Evolutionary conservation across 2,113 vertebrate species (phyloP).

Genomic region (Phocoena sinus): DNA sequence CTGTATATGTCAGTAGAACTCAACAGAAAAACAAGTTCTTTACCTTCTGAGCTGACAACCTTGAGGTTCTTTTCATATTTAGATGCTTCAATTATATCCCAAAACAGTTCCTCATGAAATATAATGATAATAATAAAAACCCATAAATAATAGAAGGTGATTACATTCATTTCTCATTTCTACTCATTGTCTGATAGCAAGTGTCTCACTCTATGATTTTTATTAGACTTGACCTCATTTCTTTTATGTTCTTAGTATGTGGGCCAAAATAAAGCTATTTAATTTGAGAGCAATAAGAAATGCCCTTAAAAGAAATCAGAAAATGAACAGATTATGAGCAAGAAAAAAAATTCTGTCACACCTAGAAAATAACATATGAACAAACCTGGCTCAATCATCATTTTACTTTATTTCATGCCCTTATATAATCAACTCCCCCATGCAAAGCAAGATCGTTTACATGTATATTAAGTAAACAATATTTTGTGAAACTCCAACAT

Average conservation of each 20-base stretch:
- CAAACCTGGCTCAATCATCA: background rate
- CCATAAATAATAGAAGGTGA: background rate
- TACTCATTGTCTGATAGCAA: background rate
- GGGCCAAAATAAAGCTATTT: background rate
- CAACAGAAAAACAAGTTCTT: background rate
- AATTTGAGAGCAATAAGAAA: slow-evolving; percentile 37
- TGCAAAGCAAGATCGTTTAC: background rate
- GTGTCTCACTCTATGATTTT: slow-evolving; percentile 16
- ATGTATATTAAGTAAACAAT: background rate
- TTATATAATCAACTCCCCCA: background rate
- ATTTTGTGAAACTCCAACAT: background rate
- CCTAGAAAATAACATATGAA: background rate
- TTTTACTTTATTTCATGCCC: slow-evolving; percentile 6
- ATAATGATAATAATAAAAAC: background rate
- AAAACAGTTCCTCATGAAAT: background rate
- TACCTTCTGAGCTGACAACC: background rate
- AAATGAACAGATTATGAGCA: slow-evolving; percentile 27
- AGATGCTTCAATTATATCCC: background rate
- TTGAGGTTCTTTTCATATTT: background rate
- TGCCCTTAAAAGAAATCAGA: background rate
- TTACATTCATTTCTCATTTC: slow-evolving; percentile 23
- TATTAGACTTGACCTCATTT: slow-evolving; percentile 34
- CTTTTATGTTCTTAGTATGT: slow-evolving; percentile 10
- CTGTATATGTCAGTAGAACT: background rate
- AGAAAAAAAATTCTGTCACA: background rate